Percentiles rank a stretch among this genome's conserved stretches.
phyloP scores from a whole-genome alignment of 1,140 invertebrate species.

The Drosophila pseudoananassae region DNA sequence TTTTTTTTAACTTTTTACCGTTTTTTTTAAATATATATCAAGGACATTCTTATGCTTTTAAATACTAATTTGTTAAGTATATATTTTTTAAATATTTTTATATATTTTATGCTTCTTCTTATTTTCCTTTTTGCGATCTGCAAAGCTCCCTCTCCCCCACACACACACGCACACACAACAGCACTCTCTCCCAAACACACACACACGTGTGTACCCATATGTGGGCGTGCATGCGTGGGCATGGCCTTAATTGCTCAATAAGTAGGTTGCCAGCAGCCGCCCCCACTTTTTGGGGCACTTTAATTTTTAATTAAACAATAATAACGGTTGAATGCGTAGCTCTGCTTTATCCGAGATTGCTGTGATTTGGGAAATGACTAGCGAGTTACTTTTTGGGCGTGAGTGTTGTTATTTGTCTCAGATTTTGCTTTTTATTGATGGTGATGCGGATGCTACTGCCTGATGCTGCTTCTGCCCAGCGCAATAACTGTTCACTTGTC shows the following conservation, averaged over 20 bases:
- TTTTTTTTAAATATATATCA: no score
- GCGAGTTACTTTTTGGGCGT: constrained; percentile 3
- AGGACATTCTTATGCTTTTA: no score
- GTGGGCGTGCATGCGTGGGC: constrained; percentile 45
- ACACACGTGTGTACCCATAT: constrained; percentile 19
- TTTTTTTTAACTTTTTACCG: no score
- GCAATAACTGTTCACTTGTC: constrained; percentile 77
- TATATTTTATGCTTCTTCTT: background rate
- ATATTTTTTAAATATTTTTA: background rate
- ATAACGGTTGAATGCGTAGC: constrained; percentile 17
- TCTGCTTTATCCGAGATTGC: constrained; percentile 17
- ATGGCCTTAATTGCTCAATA: constrained; percentile 74
- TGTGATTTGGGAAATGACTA: background rate
- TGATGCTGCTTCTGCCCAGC: constrained; percentile 52
- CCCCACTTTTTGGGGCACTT: constrained; percentile 25
- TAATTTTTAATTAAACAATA: constrained; percentile 65
- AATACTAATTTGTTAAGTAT: no score
- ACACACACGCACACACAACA: constrained; percentile 21
- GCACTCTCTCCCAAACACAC: constrained; percentile 15
- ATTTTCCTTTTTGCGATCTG: constrained; percentile 16
- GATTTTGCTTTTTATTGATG: constrained; percentile 55
- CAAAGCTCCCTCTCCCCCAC: constrained; percentile 3
- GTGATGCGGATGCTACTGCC: constrained; percentile 29
- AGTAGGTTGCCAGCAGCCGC: constrained; percentile 52
- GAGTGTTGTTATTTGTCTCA: background rate